A percentile compares a stretch with the other conserved stretches of the same genome.
Evolutionary conservation across 1,140 invertebrate genomes (phyloP).

Genomic region (Pristionchus pacificus): DNA sequence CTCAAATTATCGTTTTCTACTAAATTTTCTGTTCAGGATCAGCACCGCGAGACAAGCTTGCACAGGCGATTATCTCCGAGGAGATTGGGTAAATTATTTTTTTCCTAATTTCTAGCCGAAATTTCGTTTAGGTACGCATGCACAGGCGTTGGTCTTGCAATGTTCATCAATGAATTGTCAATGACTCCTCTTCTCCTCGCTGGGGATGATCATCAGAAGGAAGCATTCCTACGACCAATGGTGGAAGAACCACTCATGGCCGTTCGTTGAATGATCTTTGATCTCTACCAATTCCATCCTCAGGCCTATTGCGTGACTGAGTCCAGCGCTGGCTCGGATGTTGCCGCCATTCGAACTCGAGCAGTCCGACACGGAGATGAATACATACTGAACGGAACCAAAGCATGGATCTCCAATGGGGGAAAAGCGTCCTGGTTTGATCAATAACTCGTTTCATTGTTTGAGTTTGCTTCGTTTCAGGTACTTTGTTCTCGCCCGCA

Average conservation of each 20-base stretch:
- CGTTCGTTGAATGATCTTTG: background rate
- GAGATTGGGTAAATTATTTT: background rate
- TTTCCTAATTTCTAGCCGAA: background rate
- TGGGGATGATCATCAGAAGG: background rate
- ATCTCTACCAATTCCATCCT: too few relatives aligned
- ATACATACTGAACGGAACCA: slow-evolving; percentile 87
- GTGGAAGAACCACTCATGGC: background rate
- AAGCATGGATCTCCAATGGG: slow-evolving; percentile 97
- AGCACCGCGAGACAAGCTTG: background rate
- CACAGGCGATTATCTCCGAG: background rate
- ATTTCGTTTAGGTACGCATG: background rate
- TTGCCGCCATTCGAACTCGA: slow-evolving; percentile 71
- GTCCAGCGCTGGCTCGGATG: slow-evolving; percentile 72
- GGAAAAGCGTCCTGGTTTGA: slow-evolving; percentile 81
- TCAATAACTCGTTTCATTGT: background rate
- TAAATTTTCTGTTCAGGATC: background rate
- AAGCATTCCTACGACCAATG: background rate
- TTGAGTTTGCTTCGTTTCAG: background rate
- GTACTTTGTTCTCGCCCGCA: slow-evolving; percentile 79
- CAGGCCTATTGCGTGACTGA: slow-evolving; percentile 81
- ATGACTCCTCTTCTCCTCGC: background rate
- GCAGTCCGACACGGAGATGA: slow-evolving; percentile 79
- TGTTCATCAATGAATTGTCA: background rate
- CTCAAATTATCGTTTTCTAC: background rate
- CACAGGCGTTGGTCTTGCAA: background rate